These are phyloP conservation scores for Thaumetopoea pityocampa DNA, from an alignment of 1,140 invertebrate species.

Conservation along the genomic window DNA sequence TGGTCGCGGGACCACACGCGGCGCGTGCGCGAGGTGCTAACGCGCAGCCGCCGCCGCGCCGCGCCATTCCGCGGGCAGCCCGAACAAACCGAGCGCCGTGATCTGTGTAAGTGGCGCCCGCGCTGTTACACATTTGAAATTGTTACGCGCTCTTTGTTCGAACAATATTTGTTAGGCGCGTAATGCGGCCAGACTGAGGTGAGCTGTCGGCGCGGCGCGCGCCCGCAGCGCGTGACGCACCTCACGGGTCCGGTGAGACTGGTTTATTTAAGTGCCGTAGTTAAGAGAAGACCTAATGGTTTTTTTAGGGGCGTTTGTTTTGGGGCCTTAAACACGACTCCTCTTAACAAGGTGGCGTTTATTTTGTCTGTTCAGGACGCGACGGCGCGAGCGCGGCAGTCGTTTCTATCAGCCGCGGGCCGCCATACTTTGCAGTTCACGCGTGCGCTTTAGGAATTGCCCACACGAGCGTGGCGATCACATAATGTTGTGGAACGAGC, in stretches of 20 bases:
- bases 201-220: conserved; percentile 24
- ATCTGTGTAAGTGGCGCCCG: conserved; percentile 48
- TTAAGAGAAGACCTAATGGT: conserved; percentile 60
- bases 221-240: conserved; percentile 17
- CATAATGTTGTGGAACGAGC: too few species aligned
- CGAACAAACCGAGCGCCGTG: too few species aligned
- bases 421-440: conserved; percentile 9
- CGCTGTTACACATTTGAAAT: conserved; percentile 42
- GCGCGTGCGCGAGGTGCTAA: conserved; percentile 68
- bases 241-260: conserved; percentile 36
- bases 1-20: conserved; percentile 55
- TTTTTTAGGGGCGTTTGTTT: conserved; percentile 67
- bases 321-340: conserved; percentile 51
- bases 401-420: conserved; percentile 8
- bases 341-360: conserved; percentile 55
- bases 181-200: conserved; percentile 50
- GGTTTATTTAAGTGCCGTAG: conserved; percentile 57
- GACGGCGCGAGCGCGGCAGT: conserved; percentile 25
- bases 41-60: conserved; percentile 56
- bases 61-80: too few species aligned
- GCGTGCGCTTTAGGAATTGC: too few species aligned
- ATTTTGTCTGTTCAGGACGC: conserved; percentile 43
- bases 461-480: too few species aligned
- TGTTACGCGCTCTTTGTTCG: conserved; percentile 57
- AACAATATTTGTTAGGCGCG: conserved; percentile 56